Evolutionary conservation across 2,113 vertebrate species (phyloP).

Genomic region (Oreochromis spilurus): DNA sequence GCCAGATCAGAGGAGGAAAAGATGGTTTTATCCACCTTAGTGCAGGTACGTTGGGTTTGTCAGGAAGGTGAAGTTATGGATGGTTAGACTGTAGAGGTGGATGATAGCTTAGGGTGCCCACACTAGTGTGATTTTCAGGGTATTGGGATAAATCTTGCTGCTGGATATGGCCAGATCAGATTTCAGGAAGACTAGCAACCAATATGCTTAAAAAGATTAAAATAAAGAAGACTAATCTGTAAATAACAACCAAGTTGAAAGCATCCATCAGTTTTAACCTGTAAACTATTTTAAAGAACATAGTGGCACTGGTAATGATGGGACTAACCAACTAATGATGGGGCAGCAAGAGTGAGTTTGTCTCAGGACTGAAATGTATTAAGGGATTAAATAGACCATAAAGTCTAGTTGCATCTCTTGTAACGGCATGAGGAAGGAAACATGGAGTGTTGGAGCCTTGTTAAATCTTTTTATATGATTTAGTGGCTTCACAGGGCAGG

Average conservation of each 20-base stretch:
- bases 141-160: background rate
- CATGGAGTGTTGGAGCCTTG: background rate
- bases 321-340: background rate
- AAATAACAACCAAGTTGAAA: background rate
- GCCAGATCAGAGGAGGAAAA: background rate
- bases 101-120: background rate
- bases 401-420: background rate
- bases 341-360: background rate
- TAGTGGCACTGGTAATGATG: background rate
- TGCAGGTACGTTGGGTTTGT: background rate
- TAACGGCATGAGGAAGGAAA: background rate
- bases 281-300: background rate
- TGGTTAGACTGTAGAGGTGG: background rate
- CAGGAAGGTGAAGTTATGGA: background rate
- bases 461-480: background rate
- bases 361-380: background rate
- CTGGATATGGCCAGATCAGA: background rate
- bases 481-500: conserved; percentile 21
- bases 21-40: background rate
- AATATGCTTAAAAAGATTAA: background rate
- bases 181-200: background rate
- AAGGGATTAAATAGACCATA: background rate
- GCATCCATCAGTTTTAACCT: background rate
- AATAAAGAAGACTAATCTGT: background rate
- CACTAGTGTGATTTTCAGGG: background rate